A percentile compares a stretch with the other conserved stretches of the same genome.
Conservation (phyloP, 2,797 vertebrate species). For the Hirundo rustica region DNA sequence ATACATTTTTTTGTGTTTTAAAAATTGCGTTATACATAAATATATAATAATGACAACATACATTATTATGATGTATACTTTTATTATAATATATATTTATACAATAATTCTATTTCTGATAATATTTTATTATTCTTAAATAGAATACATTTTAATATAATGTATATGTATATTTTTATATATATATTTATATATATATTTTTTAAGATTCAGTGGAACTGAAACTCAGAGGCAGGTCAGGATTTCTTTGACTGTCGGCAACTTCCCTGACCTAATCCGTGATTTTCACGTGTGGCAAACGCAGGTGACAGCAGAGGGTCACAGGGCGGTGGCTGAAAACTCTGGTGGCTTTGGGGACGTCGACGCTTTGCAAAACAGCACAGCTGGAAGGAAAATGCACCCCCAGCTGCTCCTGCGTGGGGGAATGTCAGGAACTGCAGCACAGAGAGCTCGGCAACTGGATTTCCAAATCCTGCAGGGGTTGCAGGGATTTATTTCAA, state of each 20-base stretch:
- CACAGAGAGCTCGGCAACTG: not conserved
- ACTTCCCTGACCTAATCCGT: not conserved
- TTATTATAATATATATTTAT: no score
- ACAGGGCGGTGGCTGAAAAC: not conserved
- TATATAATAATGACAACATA: no score
- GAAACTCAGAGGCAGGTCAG: not conserved
- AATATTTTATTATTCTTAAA: no score
- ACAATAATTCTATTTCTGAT: no score
- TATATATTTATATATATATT: no score
- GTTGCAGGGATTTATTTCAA: not conserved
- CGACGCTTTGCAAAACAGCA: not conserved
- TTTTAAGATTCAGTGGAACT: not conserved
- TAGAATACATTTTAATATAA: no score
- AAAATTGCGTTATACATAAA: no score
- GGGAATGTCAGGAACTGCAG: not conserved
- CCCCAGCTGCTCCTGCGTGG: not conserved
- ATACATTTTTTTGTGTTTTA: no score
- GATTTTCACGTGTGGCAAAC: rapidly evolving
- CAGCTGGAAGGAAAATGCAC: not conserved
- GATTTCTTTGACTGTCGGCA: not conserved
- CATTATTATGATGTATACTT: no score
- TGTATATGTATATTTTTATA: no score
- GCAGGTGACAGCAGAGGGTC: not conserved
- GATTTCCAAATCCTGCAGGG: not conserved
- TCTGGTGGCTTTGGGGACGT: not conserved